phyloP scores from a whole-genome alignment of 2,113 vertebrate genomes.

The Panthera leo region DNA sequence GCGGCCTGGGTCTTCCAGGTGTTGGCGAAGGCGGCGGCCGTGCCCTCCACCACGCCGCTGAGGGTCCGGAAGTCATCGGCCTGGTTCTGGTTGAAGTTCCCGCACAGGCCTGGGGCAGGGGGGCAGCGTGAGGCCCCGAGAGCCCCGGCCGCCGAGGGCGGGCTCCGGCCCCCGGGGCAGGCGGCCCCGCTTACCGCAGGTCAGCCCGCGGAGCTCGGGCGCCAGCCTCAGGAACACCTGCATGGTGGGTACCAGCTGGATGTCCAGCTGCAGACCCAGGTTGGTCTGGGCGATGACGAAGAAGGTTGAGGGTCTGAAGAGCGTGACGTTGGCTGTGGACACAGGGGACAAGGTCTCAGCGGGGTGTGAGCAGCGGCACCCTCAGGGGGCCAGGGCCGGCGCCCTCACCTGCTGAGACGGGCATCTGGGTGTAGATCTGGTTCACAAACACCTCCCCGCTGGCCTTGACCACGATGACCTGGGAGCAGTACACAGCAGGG shows the following conservation, averaged over 20 bases:
- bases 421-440: conserved; percentile 89
- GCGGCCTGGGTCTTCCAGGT: conserved; percentile 90
- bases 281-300: conserved; percentile 86
- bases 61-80: conserved; percentile 90
- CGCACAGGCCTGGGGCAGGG: conserved; percentile 90
- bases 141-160: fast-evolving
- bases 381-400: fast-evolving
- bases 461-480: conserved; percentile 88
- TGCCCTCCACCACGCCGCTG: conserved; percentile 92
- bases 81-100: conserved; percentile 93
- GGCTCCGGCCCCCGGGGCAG: fast-evolving
- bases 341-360: not conserved
- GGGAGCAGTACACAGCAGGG: conserved; percentile 22
- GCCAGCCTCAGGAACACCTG: conserved; percentile 89
- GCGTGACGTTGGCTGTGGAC: conserved; percentile 86
- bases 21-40: conserved; percentile 90
- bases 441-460: conserved; percentile 90
- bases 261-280: conserved; percentile 86
- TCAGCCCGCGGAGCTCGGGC: conserved; percentile 82
- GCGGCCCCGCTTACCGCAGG: conserved; percentile 86
- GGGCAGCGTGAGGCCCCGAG: fast-evolving
- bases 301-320: conserved; percentile 92
- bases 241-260: conserved; percentile 92
- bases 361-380: fast-evolving
- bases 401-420: conserved; percentile 88